Evolutionary conservation across 1,140 invertebrate genomes (phyloP).

Genomic region (Lepidurus arcticus): DNA sequence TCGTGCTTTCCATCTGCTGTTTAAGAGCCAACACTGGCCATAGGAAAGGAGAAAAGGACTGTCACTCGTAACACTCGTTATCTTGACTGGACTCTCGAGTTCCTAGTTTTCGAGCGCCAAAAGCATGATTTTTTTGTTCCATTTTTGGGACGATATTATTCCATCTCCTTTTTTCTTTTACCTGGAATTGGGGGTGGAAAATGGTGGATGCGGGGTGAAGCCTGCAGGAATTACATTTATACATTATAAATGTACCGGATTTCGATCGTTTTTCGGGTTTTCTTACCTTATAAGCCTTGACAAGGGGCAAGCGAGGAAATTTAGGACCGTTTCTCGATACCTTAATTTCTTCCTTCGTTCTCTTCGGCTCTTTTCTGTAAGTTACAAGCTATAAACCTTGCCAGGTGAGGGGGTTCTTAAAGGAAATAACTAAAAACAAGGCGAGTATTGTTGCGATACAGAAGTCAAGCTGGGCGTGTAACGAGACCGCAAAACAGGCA

Average conservation of each 20-base stretch:
- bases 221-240: background rate
- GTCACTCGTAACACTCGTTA: background rate
- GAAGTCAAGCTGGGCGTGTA: slow-evolving; percentile 16
- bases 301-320: background rate
- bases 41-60: background rate
- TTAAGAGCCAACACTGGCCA: background rate
- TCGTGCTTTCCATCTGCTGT: slow-evolving; percentile 9
- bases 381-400: too few relatives aligned
- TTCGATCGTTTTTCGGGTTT: background rate
- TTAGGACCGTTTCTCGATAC: slow-evolving; percentile 4
- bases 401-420: too few relatives aligned
- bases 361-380: background rate
- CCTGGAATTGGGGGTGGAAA: slow-evolving; percentile 5
- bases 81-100: too few relatives aligned
- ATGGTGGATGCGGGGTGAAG: background rate
- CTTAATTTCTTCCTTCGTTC: background rate
- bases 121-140: too few relatives aligned
- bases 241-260: background rate
- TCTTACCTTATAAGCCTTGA: background rate
- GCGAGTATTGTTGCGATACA: slow-evolving; percentile 3
- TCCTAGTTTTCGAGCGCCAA: too few relatives aligned
- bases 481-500: slow-evolving; percentile 18
- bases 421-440: background rate
- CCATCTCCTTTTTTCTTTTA: background rate
- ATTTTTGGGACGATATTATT: too few relatives aligned